Percentiles rank a stretch among this genome's conserved stretches.
Evolutionary conservation across 2,113 vertebrate species (phyloP).

Genomic region (Notothenia coriiceps): DNA sequence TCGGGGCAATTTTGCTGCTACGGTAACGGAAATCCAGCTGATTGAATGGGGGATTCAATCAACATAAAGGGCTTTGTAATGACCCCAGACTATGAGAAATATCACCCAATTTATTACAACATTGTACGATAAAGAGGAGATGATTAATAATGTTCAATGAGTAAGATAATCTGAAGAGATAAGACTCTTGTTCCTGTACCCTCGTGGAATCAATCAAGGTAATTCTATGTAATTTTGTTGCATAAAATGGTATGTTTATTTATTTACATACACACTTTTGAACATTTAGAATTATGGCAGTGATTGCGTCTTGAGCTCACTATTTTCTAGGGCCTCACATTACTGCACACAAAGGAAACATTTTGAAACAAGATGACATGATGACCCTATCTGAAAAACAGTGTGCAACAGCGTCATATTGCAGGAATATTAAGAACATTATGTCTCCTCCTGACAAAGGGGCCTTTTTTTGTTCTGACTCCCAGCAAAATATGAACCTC

Average conservation of each 20-base stretch:
- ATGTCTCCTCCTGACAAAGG: slow-evolving; percentile 58
- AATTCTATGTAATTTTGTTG: slow-evolving; percentile 11
- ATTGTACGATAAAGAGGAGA: neutral
- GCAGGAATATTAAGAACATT: slow-evolving; percentile 52
- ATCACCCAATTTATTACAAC: slow-evolving; percentile 18
- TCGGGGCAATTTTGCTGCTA: slow-evolving; percentile 49
- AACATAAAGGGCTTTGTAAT: slow-evolving; percentile 21
- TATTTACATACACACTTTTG: slow-evolving; percentile 1
- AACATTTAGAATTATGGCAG: slow-evolving; percentile 22
- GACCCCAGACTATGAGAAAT: slow-evolving; percentile 31
- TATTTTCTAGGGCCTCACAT: slow-evolving; percentile 2
- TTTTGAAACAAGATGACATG: slow-evolving; percentile 21
- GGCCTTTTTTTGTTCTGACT: slow-evolving; percentile 65
- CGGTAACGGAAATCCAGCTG: slow-evolving; percentile 39
- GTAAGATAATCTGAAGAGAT: slow-evolving; percentile 14
- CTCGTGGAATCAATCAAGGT: slow-evolving; percentile 22
- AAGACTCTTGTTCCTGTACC: slow-evolving; percentile 7
- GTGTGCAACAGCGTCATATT: slow-evolving; percentile 40
- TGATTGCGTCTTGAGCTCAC: slow-evolving; percentile 20
- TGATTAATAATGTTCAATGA: slow-evolving; percentile 2
- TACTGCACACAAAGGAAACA: slow-evolving; percentile 19
- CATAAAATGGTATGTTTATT: neutral
- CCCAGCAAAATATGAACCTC: slow-evolving; percentile 60
- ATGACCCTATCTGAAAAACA: slow-evolving; percentile 37
- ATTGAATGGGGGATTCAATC: slow-evolving; percentile 34